A percentile compares a stretch with the other conserved stretches of the same genome.
Conservation (phyloP, 2,113 vertebrate species). For the Oreochromis aureus region DNA sequence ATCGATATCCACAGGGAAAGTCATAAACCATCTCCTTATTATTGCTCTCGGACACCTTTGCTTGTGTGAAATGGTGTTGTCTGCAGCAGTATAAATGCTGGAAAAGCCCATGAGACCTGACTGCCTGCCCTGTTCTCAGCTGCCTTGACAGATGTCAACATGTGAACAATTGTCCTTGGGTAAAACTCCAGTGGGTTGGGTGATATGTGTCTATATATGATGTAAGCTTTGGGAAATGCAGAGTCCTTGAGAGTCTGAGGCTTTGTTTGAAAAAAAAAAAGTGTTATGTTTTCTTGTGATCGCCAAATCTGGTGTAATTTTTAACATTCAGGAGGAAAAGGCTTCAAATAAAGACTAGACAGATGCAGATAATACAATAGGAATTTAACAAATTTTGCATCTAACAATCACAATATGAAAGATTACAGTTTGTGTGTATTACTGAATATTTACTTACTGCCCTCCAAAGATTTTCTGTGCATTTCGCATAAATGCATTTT, state of each 20-base stretch:
- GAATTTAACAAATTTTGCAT: background rate
- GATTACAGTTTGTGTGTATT: background rate
- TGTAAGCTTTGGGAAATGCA: slow-evolving; percentile 36
- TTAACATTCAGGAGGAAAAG: background rate
- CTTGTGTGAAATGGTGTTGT: slow-evolving; percentile 2
- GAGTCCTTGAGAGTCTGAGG: slow-evolving; percentile 26
- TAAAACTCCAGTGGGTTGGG: slow-evolving; percentile 29
- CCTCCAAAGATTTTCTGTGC: background rate
- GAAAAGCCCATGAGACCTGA: slow-evolving; percentile 21
- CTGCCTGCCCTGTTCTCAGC: slow-evolving; percentile 8
- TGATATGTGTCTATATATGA: slow-evolving; percentile 23
- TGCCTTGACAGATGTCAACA: slow-evolving; percentile 41
- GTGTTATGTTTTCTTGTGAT: slow-evolving; percentile 10
- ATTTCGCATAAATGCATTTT: background rate
- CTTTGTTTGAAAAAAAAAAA: background rate
- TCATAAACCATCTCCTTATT: slow-evolving; percentile 35
- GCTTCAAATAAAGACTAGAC: background rate
- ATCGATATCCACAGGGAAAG: slow-evolving; percentile 42
- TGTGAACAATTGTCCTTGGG: slow-evolving; percentile 48
- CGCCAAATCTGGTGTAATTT: background rate
- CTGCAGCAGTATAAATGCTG: background rate
- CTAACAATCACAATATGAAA: background rate
- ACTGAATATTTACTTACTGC: background rate
- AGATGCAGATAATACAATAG: background rate
- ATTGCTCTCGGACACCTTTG: slow-evolving; percentile 17